Base-by-base conservation (phyloP, 2,113 vertebrate species). In the Neolamprologus sp. region DNA sequence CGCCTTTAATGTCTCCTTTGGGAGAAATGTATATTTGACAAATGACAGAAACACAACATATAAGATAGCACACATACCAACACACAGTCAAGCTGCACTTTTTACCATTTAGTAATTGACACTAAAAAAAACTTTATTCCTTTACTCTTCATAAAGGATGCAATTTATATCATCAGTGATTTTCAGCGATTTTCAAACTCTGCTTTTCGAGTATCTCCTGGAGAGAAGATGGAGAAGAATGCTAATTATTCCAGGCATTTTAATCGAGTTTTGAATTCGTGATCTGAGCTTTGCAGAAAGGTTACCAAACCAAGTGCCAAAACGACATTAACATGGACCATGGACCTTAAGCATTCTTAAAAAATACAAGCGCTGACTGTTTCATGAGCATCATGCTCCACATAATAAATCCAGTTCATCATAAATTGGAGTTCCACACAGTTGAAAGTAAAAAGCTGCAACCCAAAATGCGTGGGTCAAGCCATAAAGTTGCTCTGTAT, bases 111-210 rank as follows among this genome's bases (percentile, higher is more conserved):
- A 65, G 60, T 65, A 35, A 65, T 19, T 63, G 58, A 65, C 31
- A 35, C 17, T n/a, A 35, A 35, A 65, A 26, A 35, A n/a, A 2
- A 2, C 17, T 37, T 65, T 0, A 0, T 35, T n/a, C 31, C 31
- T 63, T 63, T 65, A 65, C 60, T 65, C 17, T 65, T 12, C 13
- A 7, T 37, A 37, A 65, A 65, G 33, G 10, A 37, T 65, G 33
- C 17, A n/a, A 37, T 65, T n/a, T 65, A 37, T 65, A 37, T 37
- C 17, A 35, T 65, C 33, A 37, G 60, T 37, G 60, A 65, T 37
- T 65, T 65, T 65, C 33, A 65, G 10, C 9, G 0, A 65, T 65
- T 65, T 65, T 35, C 31, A 35, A 35, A n/a, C 58, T 19, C 58
- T 11, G 58, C 58, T 63, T 35, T 63, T 65, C 3, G 10, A 63